Evolutionary conservation across 2,113 vertebrate genomes (phyloP).

Genomic region (Mungos mungo): DNA sequence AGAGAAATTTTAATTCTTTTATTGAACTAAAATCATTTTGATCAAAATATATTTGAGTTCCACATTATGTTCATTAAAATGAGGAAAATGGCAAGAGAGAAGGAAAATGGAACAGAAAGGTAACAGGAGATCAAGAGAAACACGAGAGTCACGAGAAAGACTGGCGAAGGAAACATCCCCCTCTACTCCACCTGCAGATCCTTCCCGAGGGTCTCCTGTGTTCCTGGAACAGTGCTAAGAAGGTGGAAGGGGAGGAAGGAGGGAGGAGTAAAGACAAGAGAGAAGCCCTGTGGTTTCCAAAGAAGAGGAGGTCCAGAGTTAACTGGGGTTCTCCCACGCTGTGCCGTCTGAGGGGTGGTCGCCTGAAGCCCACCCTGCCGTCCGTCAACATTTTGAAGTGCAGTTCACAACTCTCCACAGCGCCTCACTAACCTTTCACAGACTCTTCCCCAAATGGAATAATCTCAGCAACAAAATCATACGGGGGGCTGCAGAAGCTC

Average conservation of each 20-base stretch:
- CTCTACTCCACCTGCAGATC: not conserved
- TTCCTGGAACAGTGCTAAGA: not conserved
- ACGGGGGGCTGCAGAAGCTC: not conserved
- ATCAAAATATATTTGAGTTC: not conserved
- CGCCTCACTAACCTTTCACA: not conserved
- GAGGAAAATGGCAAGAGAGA: not conserved
- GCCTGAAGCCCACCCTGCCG: not conserved
- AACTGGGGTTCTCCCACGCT: not conserved
- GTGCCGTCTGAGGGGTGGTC: not conserved
- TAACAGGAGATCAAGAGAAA: not conserved
- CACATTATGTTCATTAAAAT: not conserved
- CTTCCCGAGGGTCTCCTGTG: not conserved
- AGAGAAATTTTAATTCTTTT: slow-evolving; percentile 37
- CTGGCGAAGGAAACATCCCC: not conserved
- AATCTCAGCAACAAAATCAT: not conserved
- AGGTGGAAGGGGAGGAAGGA: not conserved
- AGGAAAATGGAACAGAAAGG: not conserved
- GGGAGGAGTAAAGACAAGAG: not conserved
- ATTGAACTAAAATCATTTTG: not conserved
- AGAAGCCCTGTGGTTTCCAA: not conserved
- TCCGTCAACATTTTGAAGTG: not conserved
- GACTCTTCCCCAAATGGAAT: not conserved
- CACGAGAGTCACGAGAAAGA: not conserved
- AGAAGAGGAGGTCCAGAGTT: not conserved
- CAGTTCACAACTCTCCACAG: not conserved